Evolutionary conservation across 1,140 invertebrate genomes (phyloP), one percentile per base, ranked within the genome.

Genomic region (Aphelenchoides avenae): DNA sequence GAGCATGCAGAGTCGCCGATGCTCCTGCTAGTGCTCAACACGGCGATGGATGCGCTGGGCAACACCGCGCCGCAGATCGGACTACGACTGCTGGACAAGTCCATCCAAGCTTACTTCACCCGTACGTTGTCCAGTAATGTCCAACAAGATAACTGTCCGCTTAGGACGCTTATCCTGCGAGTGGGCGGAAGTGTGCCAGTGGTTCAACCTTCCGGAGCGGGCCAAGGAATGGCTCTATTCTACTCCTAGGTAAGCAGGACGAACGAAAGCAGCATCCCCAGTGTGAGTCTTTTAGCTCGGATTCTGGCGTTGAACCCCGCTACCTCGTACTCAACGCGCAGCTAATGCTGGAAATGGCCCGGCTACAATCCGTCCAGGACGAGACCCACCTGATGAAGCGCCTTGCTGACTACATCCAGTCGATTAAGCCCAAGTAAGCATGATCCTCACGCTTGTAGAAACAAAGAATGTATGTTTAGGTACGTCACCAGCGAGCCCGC

Each of bases 341-440:
- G 36, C 24, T 64, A 33, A 30, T 68, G 5, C 40, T 42, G n/a
- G 42, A 66, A 29, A 64, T 68, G 64, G 22, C 37, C n/a, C 36
- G 18, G 13, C 36, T 37, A 6, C 29, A 27, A 18, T 52, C 42
- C 2, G 15, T 39, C 15, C 6, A 24, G 24, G 57, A 63, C n/a
- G 34, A 68, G 37, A 27, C 30, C 20, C 15, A 20, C 7, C 43
- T 51, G 13, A 26, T 62, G 33, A 33, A 44, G 43, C 34, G 43
- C 3, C 51, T 64, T 7, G 15, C 27, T 15, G 40, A 37, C 3
- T 68, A 55, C 36, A 13, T 64, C 3, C 9, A 24, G 3, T 33
- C 64, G n/a, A 49, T 64, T 13, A 64, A 64, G 11, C 61, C 61
- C 39, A 64, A 64, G 53, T 66, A 36, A 4, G 13, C n/a, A n/a